Evolutionary conservation across 2,888 invertebrate genomes (phyloP), one percentile per base, ranked within the genome.

Genomic region (Orthosia cruda): DNA sequence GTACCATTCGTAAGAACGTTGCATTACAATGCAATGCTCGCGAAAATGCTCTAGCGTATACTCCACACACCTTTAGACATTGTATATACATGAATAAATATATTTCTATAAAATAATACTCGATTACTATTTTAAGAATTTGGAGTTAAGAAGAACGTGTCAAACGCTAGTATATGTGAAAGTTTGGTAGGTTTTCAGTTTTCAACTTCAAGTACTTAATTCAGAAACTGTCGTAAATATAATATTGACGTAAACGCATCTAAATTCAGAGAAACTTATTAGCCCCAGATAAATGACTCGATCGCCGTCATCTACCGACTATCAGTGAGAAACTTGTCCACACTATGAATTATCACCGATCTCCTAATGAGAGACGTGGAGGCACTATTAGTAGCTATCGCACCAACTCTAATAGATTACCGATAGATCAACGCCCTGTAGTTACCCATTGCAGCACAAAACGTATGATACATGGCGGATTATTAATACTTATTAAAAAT

Each of bases 281-380:
- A 61, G 18, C n/a, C 45, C 15, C 50, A 50, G 57, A 66, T 66
- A 69, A 50, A 62, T 54, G 13, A 50, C 55, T 59, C 64, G 59
- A 52, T 45, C 45, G 20, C 20, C 55, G 32, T 70, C 75, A 58
- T 78, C 61, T 64, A 12, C 20, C 32, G 49, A 58, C 63, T 57
- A 83, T 81, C 72, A 71, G 26, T 49, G 65, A 49, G 63, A 79
- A 84, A 85, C 63, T 80, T 81, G 62, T 49, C 66, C 55, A 52
- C 57, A 52, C 54, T 74, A 76, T 81, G 75, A 85, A 81, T 81
- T 74, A 86, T 71, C 80, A 65, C 61, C 67, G 64, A 80, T 70
- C 67, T 68, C 62, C 82, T 90, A 88, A 88, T 87, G 86, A 84
- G 79, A 80, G 71, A 81, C 83, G 72, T 75, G 68, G 74, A 65